Base-by-base conservation (phyloP, 2,888 invertebrate species). In the Dusona sp. region DNA sequence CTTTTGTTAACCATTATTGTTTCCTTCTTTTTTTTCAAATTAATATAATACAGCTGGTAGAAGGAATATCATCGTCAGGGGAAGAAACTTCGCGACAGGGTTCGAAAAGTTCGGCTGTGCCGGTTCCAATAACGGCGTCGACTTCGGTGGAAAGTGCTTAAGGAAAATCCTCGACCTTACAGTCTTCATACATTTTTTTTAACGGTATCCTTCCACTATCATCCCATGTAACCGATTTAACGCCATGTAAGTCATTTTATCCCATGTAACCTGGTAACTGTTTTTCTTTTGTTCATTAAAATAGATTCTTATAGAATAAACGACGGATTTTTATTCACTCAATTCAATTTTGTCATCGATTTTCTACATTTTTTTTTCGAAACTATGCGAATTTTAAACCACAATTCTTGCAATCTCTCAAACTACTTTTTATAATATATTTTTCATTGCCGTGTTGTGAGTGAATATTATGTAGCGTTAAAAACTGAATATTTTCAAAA, bases 11-110 rank as follows among this genome's bases (percentile, higher is more conserved):
- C 79, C 38, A 22, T 22, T 79, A 74, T 61, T 82, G n/a, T 84
- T 79, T 84, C 54, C 72, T 85, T 65, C 84, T 80, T 72, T 74
- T 68, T 75, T 70, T 45, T 45, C 22, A 74, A 68, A 25, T 0
- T 2, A 84, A 79, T 86, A 88, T 65, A 54, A 90, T 90, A 54
- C 84, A 93, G 93, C 85, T 92, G 61, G 89, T 93, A 81, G 91
- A 91, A 83, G 85, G 70, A 75, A 77, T 91, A 67, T 88, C 90
- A n/a, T 77, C 88, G 33, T 89, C 89, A 29, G 91, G 87, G 84
- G 92, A 92, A 84, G 91, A 91, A 83, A 87, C 90, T 13, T 86
- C 83, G 38, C 86, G 86, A 61, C 83, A 86, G 45, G 88, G 90
- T 88, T 91, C 92, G 42, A 90, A 89, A 85, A 90, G 88, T 85